Conservation (phyloP, 2,113 vertebrate species). For the Brachyistius frenatus region DNA sequence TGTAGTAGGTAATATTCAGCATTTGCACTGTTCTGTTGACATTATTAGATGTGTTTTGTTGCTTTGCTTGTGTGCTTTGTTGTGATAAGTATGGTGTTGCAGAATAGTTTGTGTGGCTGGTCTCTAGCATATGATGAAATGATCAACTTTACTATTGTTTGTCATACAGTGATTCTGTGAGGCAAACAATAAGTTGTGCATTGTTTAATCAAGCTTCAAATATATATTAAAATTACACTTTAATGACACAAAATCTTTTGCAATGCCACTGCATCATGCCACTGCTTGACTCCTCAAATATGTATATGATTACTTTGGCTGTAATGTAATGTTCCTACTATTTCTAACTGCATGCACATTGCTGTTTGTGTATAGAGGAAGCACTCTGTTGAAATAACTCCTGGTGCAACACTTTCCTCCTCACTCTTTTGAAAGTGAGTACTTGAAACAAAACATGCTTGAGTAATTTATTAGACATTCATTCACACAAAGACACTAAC, state of each 20-base stretch:
- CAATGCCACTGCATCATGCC: not conserved
- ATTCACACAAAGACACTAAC: not conserved
- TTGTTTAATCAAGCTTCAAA: not conserved
- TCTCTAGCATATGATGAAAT: too few relatives aligned
- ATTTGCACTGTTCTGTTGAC: too few relatives aligned
- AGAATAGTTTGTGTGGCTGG: not conserved
- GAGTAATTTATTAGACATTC: not conserved
- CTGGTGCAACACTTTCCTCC: constrained; percentile 26
- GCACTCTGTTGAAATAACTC: constrained; percentile 16
- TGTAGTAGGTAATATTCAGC: too few relatives aligned
- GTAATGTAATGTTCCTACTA: not conserved
- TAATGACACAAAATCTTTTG: not conserved
- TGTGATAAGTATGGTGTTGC: not conserved
- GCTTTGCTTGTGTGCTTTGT: not conserved
- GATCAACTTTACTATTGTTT: too few relatives aligned
- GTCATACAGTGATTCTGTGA: too few relatives aligned
- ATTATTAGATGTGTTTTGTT: too few relatives aligned
- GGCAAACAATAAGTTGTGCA: too few relatives aligned
- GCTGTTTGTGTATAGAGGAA: not conserved
- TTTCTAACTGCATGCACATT: not conserved
- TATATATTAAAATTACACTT: not conserved
- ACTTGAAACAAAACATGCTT: not conserved
- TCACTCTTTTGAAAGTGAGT: not conserved
- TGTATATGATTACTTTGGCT: not conserved
- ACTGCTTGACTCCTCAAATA: not conserved